Evolutionary conservation across 1,140 invertebrate genomes (phyloP), one percentile per base, ranked within the genome.

Genomic region (Penaeus japonicus): DNA sequence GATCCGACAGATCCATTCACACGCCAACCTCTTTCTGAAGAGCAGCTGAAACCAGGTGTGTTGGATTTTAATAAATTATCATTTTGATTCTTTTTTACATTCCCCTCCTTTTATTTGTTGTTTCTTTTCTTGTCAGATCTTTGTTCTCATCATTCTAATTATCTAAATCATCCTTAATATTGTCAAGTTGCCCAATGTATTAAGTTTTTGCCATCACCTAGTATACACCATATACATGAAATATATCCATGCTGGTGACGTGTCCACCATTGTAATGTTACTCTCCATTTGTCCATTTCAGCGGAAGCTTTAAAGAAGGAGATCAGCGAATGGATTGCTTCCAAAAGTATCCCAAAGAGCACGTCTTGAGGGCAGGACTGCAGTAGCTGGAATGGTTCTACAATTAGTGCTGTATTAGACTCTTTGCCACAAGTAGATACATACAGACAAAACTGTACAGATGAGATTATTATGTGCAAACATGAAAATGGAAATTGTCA

Each of bases 1-100:
- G 98, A 97, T 91, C 96, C 95, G 90, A 99, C 97, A 1, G 98
- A 99, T 95, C 98, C 98, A 3, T 99, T 99, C 93, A 99, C 98
- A 92, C 94, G 98, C 70, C 97, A 99, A 92, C 96, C 96, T 10
- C 94, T 99, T 12, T 97, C 95, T 65, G 97, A 97, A 93, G 96
- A 97, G 89, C 96, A 97, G 94, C 94, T 99, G 20, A 57, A 87
- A 47, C 88, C 90, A 89, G 90, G 90, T 90, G 39, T n/a, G 77
- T 78, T 17, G 15, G 39, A 75, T 78, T 22, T 30, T 24, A 24
- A 4, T 35, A 78, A 7, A 35, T 39, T 78, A 35, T 35, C 20
- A 78, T 30, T 78, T 32, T 78, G 10, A 39, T 27, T 47, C 47
- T 47, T 30, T 30, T 54, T 22, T 79, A 27, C 7, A 24, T 32